Evolutionary conservation across 2,113 vertebrate genomes (phyloP).

Genomic region (Nycticryphes semicollaris): DNA sequence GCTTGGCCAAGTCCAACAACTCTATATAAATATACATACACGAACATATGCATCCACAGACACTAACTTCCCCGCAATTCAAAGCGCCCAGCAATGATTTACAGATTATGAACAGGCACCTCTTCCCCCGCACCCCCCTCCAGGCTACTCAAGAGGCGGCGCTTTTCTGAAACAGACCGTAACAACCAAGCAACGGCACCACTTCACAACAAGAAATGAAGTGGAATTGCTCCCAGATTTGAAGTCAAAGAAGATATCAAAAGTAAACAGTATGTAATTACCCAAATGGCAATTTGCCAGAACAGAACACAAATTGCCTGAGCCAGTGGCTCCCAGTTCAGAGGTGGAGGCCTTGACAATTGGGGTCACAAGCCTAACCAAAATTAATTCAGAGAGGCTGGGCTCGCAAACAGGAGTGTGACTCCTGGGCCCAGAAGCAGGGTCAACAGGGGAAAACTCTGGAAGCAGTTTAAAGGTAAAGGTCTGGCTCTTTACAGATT

Average conservation of each 20-base stretch:
- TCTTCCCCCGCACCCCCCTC: not conserved
- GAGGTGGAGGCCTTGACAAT: not conserved
- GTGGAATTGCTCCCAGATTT: not conserved
- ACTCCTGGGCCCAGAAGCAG: not conserved
- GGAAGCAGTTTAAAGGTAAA: not conserved
- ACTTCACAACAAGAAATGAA: not conserved
- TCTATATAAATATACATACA: not conserved
- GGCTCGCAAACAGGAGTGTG: not conserved
- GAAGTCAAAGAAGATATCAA: not conserved
- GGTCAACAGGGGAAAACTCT: not conserved
- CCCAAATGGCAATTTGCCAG: not conserved
- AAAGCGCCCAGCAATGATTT: not conserved
- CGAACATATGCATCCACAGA: not conserved
- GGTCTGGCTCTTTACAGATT: not conserved
- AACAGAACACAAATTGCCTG: not conserved
- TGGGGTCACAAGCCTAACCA: not conserved
- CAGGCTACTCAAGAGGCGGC: not conserved
- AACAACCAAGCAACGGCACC: not conserved
- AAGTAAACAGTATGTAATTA: conserved; percentile 1
- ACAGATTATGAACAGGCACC: not conserved
- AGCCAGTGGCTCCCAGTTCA: not conserved
- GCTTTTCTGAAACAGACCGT: accelerated
- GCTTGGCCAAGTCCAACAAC: not conserved
- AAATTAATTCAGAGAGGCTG: not conserved
- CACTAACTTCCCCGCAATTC: not conserved